Base-by-base conservation (phyloP, 2,888 invertebrate genomes). In the Melanargia galathea region DNA sequence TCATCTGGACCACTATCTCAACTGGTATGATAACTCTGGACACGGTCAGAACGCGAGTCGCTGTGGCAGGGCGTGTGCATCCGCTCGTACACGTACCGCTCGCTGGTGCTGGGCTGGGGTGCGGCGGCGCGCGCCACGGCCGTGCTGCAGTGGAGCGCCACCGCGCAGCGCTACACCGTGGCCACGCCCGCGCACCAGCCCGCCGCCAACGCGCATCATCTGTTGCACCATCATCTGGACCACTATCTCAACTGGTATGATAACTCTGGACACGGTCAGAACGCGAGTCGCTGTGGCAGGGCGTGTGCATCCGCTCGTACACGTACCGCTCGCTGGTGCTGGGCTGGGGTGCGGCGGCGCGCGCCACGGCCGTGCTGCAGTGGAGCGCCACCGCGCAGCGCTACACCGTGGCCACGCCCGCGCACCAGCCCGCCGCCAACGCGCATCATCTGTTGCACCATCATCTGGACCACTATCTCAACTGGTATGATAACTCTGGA, bases 391-490 rank as follows among this genome's bases (percentile, higher is more conserved):
- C 94, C 74, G 92, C 94, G 30, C 95, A 95, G 77, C 94, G 95
- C 10, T 98, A 97, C 84, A 95, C 95, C 64, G 89, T 98, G 58
- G 93, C 94, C 62, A 95, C 95, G 74, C 96, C 96, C 65, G 96
- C 96, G 52, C 95, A 94, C 65, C 95, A 95, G 71, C 94, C 94
- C 60, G 94, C 95, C 7, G 93, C 96, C 63, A 98, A 98, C 87
- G 97, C 98, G 1, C 98, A 98, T 86, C 96, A 96, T 2, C 91
- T 97, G 72, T 94, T 98, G 89, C 94, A 95, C 62, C 96, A 97
- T 78, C 98, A 98, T 77, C 91, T 98, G 55, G 97, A 98, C 79
- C 95, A 96, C 66, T 96, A 97, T 79, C 92, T 99, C 30, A 60
- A 63, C 46, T 66, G 60, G 57, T 61, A 57, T n/a, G 40, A 3